Evolutionary conservation across 2,797 vertebrate genomes (phyloP), one percentile per base, ranked within the genome.

Genomic region (Odontamblyopus rebecca): DNA sequence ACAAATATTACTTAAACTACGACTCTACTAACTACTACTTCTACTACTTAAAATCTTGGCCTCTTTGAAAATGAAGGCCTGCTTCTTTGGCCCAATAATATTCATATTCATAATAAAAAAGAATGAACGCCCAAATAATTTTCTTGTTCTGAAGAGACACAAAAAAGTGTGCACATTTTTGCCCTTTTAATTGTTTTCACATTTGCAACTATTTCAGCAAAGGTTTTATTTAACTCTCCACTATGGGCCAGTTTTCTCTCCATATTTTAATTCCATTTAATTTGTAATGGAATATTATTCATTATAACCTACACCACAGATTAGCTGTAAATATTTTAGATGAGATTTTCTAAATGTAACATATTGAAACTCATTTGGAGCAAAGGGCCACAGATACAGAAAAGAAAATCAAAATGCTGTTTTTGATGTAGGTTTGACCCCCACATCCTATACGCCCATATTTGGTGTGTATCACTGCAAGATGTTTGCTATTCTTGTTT

Each of bases 51-150:
- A 38, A 38, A 38, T 38, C 13, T 4, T 15, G 44, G 44, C 44
- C 44, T 48, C 16, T 48, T 48, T 30, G 5, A 61, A 61, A 61
- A 96, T 53, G 2, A n/a, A 23, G 53, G n/a, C 6, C 53, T 54
- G 11, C 19, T 54, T 54, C 19, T 54, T 23, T 7, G n/a, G 53
- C 53, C 53, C 6, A 23, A 19, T 3, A n/a, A n/a, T 23, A 54
- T 54, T 54, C n/a, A 9, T 9, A 9, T 54, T 54, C n/a, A 9
- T 9, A 9, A 15, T 15, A 48, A 48, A 54, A 54, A 54, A 18
- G 6, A 54, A n/a, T 11, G 19, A 23, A n/a, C 0, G 6, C n/a
- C 53, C 44, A 48, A 54, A 54, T 38, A 23, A n/a, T 54, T 23
- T 53, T 53, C 19, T n/a, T 23, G 7, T 8, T 54, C n/a, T n/a